Percentiles rank a stretch among this genome's conserved stretches.
Conservation (phyloP, 2,797 vertebrate genomes). For the Typhlichthys subterraneus region DNA sequence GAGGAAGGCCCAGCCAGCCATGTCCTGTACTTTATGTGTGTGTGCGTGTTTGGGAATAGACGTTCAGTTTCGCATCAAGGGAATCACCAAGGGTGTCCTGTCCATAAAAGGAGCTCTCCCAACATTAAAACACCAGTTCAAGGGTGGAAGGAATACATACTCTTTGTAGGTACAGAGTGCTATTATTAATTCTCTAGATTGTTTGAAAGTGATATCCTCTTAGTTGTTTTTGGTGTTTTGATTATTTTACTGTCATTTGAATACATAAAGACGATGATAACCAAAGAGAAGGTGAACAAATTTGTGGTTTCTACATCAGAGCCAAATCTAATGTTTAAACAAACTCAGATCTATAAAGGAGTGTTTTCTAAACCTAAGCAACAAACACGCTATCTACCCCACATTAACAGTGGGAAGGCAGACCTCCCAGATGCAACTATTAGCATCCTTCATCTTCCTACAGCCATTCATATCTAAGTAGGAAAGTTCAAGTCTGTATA, state of each 20-base stretch:
- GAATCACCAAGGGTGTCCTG: constrained; percentile 65
- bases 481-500: constrained; percentile 28
- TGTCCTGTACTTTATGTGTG: constrained; percentile 43
- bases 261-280: constrained; percentile 12
- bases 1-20: constrained; percentile 50
- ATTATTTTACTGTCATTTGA: too few relatives aligned
- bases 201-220: neutral
- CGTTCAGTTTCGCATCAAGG: constrained; percentile 57
- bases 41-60: constrained; percentile 55
- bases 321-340: constrained; percentile 36
- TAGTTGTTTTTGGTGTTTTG: constrained; percentile 24
- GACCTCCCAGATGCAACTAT: constrained; percentile 15
- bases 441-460: constrained; percentile 14
- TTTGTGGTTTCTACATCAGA: constrained; percentile 39
- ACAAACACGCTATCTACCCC: constrained; percentile 6
- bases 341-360: constrained; percentile 21
- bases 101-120: constrained; percentile 75
- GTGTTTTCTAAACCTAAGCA: too few relatives aligned
- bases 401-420: neutral
- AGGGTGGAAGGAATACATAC: constrained; percentile 39
- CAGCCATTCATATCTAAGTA: constrained; percentile 13
- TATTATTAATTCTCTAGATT: constrained; percentile 4
- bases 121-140: constrained; percentile 28
- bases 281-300: constrained; percentile 28
- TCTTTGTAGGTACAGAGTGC: constrained; percentile 35